Percentiles rank a stretch among this genome's conserved stretches.
Evolutionary conservation across 2,113 vertebrate species (phyloP).

Genomic region (Ondatra zibethicus): DNA sequence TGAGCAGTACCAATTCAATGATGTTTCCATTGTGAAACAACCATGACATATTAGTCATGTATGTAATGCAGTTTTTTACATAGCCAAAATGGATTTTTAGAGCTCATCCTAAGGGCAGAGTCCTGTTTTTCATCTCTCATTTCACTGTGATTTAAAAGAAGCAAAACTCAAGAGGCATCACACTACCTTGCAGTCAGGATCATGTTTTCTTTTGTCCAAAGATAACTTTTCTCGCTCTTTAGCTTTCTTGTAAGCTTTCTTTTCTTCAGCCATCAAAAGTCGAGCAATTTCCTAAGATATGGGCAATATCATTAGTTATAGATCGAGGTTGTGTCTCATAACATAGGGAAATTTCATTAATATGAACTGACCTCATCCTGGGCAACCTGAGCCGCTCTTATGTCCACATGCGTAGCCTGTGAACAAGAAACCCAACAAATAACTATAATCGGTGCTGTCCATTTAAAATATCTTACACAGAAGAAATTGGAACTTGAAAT

Average conservation of each 20-base stretch:
- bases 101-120: neutral
- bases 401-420: constrained; percentile 86
- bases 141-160: constrained; percentile 14
- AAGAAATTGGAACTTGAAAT: neutral
- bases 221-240: constrained; percentile 90
- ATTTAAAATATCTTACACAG: neutral
- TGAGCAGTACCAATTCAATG: neutral
- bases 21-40: constrained; percentile 21
- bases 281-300: constrained; percentile 93
- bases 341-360: neutral
- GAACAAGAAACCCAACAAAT: neutral
- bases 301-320: neutral
- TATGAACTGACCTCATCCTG: constrained; percentile 93
- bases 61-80: neutral
- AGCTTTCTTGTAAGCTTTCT: constrained; percentile 91
- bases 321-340: neutral
- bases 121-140: neutral
- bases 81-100: neutral
- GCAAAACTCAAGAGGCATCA: neutral
- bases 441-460: neutral
- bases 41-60: neutral
- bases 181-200: constrained; percentile 91
- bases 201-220: constrained; percentile 88
- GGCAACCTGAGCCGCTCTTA: constrained; percentile 90
- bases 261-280: constrained; percentile 95